Evolutionary conservation across 2,113 vertebrate species (phyloP).

Genomic region (Ploceus nigricollis): DNA sequence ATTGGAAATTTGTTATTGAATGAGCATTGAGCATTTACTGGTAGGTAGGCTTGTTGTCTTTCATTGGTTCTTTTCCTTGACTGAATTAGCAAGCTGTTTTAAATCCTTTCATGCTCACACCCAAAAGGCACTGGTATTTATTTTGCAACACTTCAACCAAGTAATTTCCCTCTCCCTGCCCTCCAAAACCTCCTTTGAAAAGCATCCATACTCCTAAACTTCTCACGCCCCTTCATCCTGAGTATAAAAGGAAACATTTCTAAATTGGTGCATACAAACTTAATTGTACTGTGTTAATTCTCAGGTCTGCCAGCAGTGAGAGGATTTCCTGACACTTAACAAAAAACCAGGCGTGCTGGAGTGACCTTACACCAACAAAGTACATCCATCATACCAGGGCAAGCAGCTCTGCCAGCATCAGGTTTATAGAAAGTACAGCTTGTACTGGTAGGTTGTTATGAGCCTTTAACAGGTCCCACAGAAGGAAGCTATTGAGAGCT

Average conservation of each 20-base stretch:
- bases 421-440: neutral
- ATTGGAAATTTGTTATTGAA: neutral
- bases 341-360: neutral
- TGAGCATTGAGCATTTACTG: neutral
- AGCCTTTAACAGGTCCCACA: neutral
- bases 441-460: neutral
- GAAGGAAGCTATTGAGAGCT: neutral
- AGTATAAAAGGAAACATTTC: neutral
- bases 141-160: neutral
- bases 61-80: neutral
- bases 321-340: neutral
- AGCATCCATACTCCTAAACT: neutral
- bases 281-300: neutral
- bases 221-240: neutral
- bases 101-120: slow-evolving; percentile 8
- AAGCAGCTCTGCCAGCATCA: neutral
- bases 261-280: neutral
- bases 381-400: accelerated
- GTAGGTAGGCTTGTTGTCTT: neutral
- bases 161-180: accelerated
- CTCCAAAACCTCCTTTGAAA: neutral
- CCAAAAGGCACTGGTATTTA: neutral
- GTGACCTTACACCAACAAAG: neutral
- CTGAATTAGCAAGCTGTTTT: neutral
- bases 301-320: neutral